Percentiles rank a stretch among this genome's conserved stretches.
Evolutionary conservation across 2,113 vertebrate genomes (phyloP).

Genomic region (Calonectris borealis): DNA sequence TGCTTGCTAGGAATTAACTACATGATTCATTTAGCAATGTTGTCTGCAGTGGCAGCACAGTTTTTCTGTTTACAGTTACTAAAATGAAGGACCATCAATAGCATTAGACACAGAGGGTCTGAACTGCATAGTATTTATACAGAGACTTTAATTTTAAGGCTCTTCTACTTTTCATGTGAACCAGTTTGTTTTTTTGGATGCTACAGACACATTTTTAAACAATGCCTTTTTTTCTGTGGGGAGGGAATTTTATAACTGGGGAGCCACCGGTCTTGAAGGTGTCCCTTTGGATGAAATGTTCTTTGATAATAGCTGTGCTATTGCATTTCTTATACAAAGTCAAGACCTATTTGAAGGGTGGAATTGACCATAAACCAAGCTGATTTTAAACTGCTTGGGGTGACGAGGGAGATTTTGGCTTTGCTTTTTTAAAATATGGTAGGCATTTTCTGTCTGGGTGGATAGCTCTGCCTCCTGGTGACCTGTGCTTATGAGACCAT

Average conservation of each 20-base stretch:
- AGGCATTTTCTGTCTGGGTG: neutral
- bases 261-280: neutral
- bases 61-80: neutral
- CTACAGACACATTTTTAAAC: neutral
- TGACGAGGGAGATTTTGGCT: neutral
- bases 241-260: neutral
- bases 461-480: neutral
- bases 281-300: neutral
- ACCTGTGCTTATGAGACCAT: neutral
- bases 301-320: neutral
- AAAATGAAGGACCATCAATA: neutral
- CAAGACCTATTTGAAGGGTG: neutral
- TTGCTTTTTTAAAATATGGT: neutral
- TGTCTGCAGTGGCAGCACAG: neutral
- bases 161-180: neutral
- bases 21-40: neutral
- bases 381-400: neutral
- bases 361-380: neutral
- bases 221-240: neutral
- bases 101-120: neutral
- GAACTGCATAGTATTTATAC: neutral
- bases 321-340: neutral
- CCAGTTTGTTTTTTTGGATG: neutral
- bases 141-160: neutral
- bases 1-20: neutral